A percentile compares a stretch with the other conserved stretches of the same genome.
Evolutionary conservation across 2,113 vertebrate genomes (phyloP).

Genomic region (Tursiops truncatus): DNA sequence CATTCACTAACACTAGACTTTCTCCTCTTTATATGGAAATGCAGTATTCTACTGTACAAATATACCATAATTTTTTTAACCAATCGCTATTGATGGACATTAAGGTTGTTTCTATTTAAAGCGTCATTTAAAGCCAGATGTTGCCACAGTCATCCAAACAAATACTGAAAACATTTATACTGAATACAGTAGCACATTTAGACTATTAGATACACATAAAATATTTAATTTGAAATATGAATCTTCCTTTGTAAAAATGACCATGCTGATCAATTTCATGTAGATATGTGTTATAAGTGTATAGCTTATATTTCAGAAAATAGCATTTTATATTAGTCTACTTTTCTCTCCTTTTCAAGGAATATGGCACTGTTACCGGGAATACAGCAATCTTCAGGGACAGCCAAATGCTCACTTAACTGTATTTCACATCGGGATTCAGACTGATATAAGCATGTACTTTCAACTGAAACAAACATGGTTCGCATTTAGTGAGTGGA

Average conservation of each 20-base stretch:
- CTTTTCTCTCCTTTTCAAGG: constrained; percentile 84
- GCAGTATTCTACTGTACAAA: background rate
- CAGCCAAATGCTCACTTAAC: constrained; percentile 86
- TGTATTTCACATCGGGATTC: constrained; percentile 92
- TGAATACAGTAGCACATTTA: background rate
- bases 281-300: background rate
- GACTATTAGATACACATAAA: background rate
- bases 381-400: constrained; percentile 86
- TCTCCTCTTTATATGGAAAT: background rate
- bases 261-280: background rate
- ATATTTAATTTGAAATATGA: background rate
- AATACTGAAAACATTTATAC: background rate
- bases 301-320: constrained; percentile 12
- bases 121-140: background rate
- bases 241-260: constrained; percentile 24
- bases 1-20: background rate
- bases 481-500: constrained; percentile 93
- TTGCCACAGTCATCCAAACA: background rate
- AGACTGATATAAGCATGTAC: constrained; percentile 91
- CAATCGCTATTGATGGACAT: background rate
- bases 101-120: constrained; percentile 6
- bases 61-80: background rate
- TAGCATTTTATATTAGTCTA: background rate
- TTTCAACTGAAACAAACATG: constrained; percentile 94
- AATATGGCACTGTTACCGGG: constrained; percentile 93